A percentile compares a stretch with the other conserved stretches of the same genome.
phyloP scores from a whole-genome alignment of 2,113 vertebrate species.

The Alces alces region DNA sequence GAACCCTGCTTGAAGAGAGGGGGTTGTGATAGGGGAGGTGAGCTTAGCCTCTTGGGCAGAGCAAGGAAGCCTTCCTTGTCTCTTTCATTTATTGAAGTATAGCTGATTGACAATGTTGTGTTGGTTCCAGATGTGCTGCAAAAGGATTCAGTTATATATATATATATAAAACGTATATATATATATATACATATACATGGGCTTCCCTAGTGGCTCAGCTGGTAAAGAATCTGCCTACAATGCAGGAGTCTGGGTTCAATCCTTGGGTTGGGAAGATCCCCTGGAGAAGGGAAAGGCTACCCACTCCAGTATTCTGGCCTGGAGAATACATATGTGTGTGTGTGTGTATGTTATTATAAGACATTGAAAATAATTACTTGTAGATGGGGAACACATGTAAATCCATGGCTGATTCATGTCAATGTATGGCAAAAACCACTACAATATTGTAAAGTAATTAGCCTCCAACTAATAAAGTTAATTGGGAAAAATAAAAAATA shows the following conservation, averaged over 20 bases:
- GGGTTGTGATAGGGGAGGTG: background rate
- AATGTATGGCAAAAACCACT: too few species aligned
- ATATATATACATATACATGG: rapidly evolving
- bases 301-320: background rate
- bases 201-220: background rate
- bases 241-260: background rate
- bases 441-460: too few species aligned
- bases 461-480: too few species aligned
- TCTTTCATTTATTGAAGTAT: slow-evolving; percentile 9
- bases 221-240: background rate
- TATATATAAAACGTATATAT: background rate
- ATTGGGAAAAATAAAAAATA: too few species aligned
- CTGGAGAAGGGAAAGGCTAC: background rate
- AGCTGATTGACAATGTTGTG: background rate
- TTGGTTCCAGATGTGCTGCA: background rate
- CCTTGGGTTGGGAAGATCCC: background rate
- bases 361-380: background rate
- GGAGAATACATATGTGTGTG: background rate
- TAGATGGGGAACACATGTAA: background rate
- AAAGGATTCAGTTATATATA: background rate
- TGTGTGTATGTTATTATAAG: background rate
- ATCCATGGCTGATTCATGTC: too few species aligned
- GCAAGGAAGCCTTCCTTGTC: background rate
- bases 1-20: background rate
- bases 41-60: background rate